Base-by-base conservation (phyloP, 2,113 vertebrate species). In the Lates calcarifer region DNA sequence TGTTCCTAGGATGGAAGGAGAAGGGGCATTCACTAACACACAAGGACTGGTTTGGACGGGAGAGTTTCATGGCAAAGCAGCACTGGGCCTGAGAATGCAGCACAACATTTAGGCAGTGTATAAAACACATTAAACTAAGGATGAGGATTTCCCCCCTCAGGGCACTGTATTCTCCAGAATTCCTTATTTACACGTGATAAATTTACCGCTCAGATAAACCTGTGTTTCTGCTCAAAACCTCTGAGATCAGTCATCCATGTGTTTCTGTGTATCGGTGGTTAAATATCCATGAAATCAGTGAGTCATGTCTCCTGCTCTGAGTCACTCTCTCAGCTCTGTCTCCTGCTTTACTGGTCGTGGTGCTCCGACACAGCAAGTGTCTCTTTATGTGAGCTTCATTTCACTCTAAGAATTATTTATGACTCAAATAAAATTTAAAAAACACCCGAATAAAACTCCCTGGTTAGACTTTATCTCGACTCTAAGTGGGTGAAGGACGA, bases 21-120 rank as follows among this genome's bases (percentile, higher is more conserved):
- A 96, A 72, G 96, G 96, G 33, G 87, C 94, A 1, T 96, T 96
- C 75, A 95, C 91, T 55, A 92, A 96, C 57, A 75, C 83, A 74
- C 87, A 92, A 18, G 94, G 95, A 67, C 81, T 94, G 10, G 91
- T 94, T 17, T 96, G 97, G 97, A 94, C 68, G 0, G 96, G 96
- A 37, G 93, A 79, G 26, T 97, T 97, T 85, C 92, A 94, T n/a
- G 87, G 91, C 83, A 96, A 84, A 41, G 94, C 94, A 82, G 96
- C 95, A 18, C 89, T 92, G 8, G 96, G 94, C 28, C 94, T 97
- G 63, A 96, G 87, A 85, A 85, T 96, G 45, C 95, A 96, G 80
- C 68, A 96, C 67, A 90, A 92, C 61, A 91, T 95, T 90, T 95
- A 62, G 4, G 6, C 8, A 47, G 12, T 56, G 26, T 33, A 15